A percentile compares a stretch with the other conserved stretches of the same genome.
Evolutionary conservation across 2,797 vertebrate genomes (phyloP).

Genomic region (Lophotriccus pileatus): DNA sequence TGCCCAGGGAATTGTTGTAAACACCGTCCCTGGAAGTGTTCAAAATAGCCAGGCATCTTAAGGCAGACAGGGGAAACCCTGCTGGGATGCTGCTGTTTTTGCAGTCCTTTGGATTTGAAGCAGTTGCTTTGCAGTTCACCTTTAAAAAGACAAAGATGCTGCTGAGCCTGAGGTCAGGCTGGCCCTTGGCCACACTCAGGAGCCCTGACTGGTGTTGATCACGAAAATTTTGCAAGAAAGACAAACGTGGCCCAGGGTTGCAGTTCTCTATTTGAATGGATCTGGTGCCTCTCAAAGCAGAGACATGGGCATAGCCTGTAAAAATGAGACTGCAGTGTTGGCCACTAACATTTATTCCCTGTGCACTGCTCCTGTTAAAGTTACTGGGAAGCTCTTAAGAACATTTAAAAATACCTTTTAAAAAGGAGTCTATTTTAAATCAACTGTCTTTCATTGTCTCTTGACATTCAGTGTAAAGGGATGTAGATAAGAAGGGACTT

Average conservation of each 20-base stretch:
- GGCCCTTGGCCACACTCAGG: background rate
- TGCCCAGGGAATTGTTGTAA: background rate
- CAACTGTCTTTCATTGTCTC: background rate
- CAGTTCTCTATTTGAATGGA: background rate
- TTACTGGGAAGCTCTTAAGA: background rate
- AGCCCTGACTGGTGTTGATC: background rate
- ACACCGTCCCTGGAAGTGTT: background rate
- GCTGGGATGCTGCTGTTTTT: background rate
- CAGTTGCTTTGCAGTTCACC: background rate
- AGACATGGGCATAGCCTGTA: fast-evolving
- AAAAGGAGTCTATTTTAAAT: background rate
- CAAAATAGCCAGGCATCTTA: background rate
- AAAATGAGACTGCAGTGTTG: background rate
- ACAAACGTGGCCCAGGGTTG: background rate
- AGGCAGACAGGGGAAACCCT: background rate
- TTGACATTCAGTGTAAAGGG: background rate
- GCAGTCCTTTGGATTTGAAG: background rate
- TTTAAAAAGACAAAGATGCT: background rate
- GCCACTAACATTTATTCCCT: background rate
- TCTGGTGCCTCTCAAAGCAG: fast-evolving
- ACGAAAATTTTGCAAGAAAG: background rate
- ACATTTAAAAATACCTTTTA: background rate
- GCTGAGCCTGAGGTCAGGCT: background rate
- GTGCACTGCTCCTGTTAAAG: background rate
- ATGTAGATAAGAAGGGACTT: background rate